A percentile compares a stretch with the other conserved stretches of the same genome.
phyloP scores from a whole-genome alignment of 1,140 invertebrate genomes.

The Drosophila funebris region DNA sequence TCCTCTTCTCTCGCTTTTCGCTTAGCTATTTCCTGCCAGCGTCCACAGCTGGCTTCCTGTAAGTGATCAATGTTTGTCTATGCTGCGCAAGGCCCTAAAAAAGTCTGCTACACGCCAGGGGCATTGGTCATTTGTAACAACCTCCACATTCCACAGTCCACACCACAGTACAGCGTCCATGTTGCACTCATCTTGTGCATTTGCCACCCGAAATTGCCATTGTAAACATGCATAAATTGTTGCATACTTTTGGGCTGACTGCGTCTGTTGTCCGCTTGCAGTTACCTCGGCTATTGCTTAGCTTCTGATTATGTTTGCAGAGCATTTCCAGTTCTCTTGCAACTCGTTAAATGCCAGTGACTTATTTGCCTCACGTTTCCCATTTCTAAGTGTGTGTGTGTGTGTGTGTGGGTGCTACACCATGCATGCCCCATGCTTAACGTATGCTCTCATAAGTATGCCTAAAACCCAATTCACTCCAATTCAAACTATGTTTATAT shows the following conservation, averaged over 20 bases:
- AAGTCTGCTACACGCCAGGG: conserved; percentile 48
- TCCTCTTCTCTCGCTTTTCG: too few relatives aligned
- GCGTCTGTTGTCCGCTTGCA: conserved; percentile 13
- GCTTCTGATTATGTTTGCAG: conserved; percentile 76
- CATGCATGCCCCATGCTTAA: background rate
- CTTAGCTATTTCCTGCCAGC: background rate
- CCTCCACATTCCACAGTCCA: background rate
- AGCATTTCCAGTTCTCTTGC: conserved; percentile 38
- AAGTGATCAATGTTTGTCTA: conserved; percentile 80
- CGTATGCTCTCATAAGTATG: background rate
- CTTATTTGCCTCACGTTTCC: conserved; percentile 63
- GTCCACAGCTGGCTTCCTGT: conserved; percentile 52
- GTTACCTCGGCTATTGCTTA: conserved; percentile 58
- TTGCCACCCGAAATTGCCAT: conserved; percentile 59
- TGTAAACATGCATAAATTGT: conserved; percentile 79
- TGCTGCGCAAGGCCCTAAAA: conserved; percentile 50
- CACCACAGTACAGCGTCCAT: background rate
- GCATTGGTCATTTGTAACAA: conserved; percentile 43
- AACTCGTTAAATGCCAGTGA: conserved; percentile 68
- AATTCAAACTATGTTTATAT: background rate
- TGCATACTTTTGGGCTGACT: conserved; percentile 67
- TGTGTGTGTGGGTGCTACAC: background rate
- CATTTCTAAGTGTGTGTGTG: background rate
- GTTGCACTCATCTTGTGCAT: background rate
- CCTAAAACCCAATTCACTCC: background rate